Base-by-base conservation (phyloP, 2,797 vertebrate species). In the Avahi laniger region DNA sequence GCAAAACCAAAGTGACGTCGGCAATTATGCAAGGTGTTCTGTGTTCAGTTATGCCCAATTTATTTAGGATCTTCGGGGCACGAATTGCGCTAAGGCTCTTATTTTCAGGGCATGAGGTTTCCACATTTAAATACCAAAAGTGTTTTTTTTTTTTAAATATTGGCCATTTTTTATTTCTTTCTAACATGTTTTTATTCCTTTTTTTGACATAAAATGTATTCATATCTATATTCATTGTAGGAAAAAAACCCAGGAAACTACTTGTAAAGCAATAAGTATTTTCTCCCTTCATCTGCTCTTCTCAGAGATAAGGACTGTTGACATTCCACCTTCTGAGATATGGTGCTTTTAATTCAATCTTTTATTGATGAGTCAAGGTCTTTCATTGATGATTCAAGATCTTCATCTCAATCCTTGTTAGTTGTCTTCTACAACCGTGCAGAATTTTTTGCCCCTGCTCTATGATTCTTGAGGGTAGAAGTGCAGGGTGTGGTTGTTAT, bases 121-220 rank as follows among this genome's bases (percentile, higher is more conserved):
- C 67, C 12, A 26, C 75, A 63, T 72, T 87, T 75, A 69, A 85
- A 54, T 17, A 46, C 54, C 50, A 6, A 46, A 70, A 76, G 22
- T 46, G 13, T 92, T 95, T 95, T 79, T 46, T 79, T 46, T 85
- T 76, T 69, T 41, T 7, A 43, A 43, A 73, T 63, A 48, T 24
- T 75, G 63, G 28, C 33, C 43, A 24, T 70, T 88, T 95, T 89
- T 22, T 52, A 35, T 87, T 89, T 87, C 79, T 95, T 90, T 83
- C 63, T 24, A 83, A 54, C 94, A 95, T 89, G 43, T 18, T 83
- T 85, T 61, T 90, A 33, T 85, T 83, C 7, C 33, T 59, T 76
- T 83, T 50, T 67, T 54, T 57, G 75, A 75, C 65, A 5, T 26
- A 63, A 52, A 78, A 7, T 22, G 20, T 89, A 67, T 79, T 52